Conservation (phyloP, 2,113 vertebrate species). For the Solenodon paradoxus region DNA sequence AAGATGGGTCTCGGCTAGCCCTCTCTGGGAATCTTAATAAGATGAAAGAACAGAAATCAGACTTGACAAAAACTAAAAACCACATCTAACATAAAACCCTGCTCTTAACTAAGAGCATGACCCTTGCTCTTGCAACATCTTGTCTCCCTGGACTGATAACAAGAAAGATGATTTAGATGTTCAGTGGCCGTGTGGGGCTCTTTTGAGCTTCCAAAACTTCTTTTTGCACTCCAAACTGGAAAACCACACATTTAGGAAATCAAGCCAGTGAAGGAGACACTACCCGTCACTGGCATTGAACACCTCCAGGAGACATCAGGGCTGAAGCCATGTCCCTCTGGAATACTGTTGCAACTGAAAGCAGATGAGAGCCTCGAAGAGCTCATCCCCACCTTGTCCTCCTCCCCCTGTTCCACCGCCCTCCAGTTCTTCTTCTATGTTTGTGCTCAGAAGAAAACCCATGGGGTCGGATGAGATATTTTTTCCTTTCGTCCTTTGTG, state of each 20-base stretch:
- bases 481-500: not conserved
- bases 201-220: not conserved
- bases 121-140: not conserved
- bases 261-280: not conserved
- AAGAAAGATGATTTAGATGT: not conserved
- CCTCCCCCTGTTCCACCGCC: not conserved
- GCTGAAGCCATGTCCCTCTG: not conserved
- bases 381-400: not conserved
- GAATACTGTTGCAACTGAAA: not conserved
- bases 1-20: not conserved
- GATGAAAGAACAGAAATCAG: not conserved
- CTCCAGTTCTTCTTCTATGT: not conserved
- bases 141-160: not conserved
- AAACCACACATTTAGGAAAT: not conserved
- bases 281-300: not conserved
- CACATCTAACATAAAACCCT: not conserved
- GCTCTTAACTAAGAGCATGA: not conserved
- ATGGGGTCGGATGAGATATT: not conserved
- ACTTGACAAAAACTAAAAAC: not conserved
- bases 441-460: not conserved
- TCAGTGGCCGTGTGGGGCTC: not conserved
- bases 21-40: not conserved
- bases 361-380: not conserved
- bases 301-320: not conserved
- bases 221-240: not conserved